Base-by-base conservation (phyloP, 2,888 invertebrate genomes). In the Nudaria mundana region DNA sequence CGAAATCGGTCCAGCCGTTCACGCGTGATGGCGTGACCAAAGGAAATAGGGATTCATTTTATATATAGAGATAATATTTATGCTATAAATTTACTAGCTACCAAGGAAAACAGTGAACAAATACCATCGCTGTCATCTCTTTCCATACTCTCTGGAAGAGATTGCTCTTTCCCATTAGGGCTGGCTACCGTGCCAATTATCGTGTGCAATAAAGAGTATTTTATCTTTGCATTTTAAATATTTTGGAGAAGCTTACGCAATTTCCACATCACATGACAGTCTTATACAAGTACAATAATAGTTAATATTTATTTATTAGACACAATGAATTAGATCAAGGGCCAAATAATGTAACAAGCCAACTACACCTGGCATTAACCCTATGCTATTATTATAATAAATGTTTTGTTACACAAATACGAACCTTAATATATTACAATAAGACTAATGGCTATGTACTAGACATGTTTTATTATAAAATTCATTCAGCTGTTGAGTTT, bases 311-410 rank as follows among this genome's bases (percentile, higher is more conserved):
- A n/a, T n/a, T n/a, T n/a, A n/a, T n/a, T n/a, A n/a, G n/a, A n/a
- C n/a, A n/a, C n/a, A n/a, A n/a, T n/a, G n/a, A n/a, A n/a, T 54
- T 43, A 74, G 86, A 76, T 84, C 86, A 85, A 85, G 85, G 85
- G 81, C 77, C 60, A 32, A 66, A 75, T 71, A 76, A 67, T 66
- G 76, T 78, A 70, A 74, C 71, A 65, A 74, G 86, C 84, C 85
- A 86, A 84, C 65, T 73, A 59, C 68, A 66, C 69, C 66, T 84
- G 85, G 79, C 85, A 84, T 80, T 69, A 57, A 65, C 56, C 63
- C 56, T 63, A 63, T 57, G 66, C 78, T 82, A 85, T 85, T 83
- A 79, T 85, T 85, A 44, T 48, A 47, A 60, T 51, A 28, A 40
- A 18, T 48, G 36, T 49, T 53, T 46, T 41, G 68, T 57, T 63